phyloP scores from a whole-genome alignment of 2,797 vertebrate genomes.

The Leuciscus waleckii region DNA sequence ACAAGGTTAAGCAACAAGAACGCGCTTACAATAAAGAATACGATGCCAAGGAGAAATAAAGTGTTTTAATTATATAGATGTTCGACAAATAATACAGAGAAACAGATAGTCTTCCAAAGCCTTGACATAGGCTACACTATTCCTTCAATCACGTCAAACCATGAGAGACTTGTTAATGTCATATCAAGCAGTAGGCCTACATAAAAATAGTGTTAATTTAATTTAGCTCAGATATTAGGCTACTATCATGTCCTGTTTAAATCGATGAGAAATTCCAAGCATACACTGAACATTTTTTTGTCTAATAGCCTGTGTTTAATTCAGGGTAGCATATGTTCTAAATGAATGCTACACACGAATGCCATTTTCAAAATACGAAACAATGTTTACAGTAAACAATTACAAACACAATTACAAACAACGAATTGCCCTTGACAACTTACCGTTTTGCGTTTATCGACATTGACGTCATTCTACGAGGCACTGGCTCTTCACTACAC shows the following conservation, averaged over 20 bases:
- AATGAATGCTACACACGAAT: background rate
- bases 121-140: background rate
- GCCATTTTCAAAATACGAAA: background rate
- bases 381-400: background rate
- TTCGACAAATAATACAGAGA: background rate
- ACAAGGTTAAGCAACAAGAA: background rate
- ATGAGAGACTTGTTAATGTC: background rate
- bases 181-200: background rate
- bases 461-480: slow-evolving; percentile 39
- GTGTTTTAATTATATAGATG: background rate
- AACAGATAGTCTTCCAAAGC: background rate
- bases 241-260: background rate
- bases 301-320: background rate
- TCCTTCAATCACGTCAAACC: background rate
- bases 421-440: slow-evolving; percentile 16
- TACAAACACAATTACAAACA: slow-evolving; percentile 6
- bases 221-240: background rate
- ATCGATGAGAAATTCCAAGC: background rate
- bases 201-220: background rate
- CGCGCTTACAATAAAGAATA: background rate
- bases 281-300: background rate
- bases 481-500: background rate
- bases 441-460: slow-evolving; percentile 38
- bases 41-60: background rate
- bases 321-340: background rate